These are phyloP conservation scores for Dipus sagitta DNA, from an alignment of 2,797 vertebrate genomes.

Conservation along the genomic window DNA sequence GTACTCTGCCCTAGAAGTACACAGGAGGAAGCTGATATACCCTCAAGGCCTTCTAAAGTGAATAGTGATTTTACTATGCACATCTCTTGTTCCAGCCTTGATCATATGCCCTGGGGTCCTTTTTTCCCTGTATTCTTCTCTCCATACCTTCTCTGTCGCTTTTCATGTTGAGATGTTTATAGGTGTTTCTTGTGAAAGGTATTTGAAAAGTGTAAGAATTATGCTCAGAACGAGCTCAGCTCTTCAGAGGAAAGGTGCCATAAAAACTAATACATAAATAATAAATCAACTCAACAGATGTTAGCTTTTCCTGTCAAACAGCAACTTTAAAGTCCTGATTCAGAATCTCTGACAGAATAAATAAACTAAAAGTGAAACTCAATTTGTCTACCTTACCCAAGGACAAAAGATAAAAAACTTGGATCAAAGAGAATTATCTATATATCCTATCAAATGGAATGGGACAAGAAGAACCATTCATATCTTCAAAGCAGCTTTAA, in stretches of 20 bases:
- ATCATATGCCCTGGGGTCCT: conserved; percentile 28
- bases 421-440: conserved; percentile 72
- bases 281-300: conserved; percentile 79
- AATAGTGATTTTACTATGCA: neutral
- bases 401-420: conserved; percentile 67
- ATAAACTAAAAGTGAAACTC: conserved; percentile 75
- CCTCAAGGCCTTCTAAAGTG: neutral
- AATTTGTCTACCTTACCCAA: conserved; percentile 74
- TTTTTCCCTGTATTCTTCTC: conserved; percentile 40
- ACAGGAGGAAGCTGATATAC: neutral
- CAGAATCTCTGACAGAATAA: conserved; percentile 69
- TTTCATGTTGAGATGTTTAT: conserved; percentile 73
- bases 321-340: conserved; percentile 65
- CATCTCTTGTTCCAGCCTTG: neutral
- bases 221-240: conserved; percentile 54
- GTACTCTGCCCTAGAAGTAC: neutral
- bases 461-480: conserved; percentile 25
- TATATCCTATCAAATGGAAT: conserved; percentile 51
- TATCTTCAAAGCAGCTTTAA: conserved; percentile 53
- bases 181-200: conserved; percentile 71
- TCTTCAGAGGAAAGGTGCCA: conserved; percentile 70
- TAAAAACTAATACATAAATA: conserved; percentile 78
- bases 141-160: conserved; percentile 26
- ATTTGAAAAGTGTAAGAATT: conserved; percentile 75
- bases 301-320: conserved; percentile 72